Evolutionary conservation across 2,888 invertebrate species (phyloP).

Genomic region (Meteorus colon): DNA sequence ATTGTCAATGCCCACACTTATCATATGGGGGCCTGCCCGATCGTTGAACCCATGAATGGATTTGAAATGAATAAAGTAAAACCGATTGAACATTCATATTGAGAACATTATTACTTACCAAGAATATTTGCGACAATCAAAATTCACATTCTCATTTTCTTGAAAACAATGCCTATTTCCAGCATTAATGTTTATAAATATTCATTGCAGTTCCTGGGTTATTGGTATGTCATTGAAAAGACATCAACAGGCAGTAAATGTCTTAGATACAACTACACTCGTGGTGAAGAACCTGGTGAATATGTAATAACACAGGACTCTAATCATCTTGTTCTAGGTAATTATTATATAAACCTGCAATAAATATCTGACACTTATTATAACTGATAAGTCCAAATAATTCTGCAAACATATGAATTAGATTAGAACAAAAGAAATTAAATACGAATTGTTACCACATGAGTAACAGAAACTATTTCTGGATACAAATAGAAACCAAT

Average conservation of each 20-base stretch:
- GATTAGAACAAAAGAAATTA: no score
- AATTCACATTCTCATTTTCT: no score
- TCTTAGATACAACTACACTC: slow-evolving; percentile 85
- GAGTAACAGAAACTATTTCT: neutral
- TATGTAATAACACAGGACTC: slow-evolving; percentile 83
- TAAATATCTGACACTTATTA: neutral
- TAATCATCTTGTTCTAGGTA: slow-evolving; percentile 76
- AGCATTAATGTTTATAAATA: slow-evolving; percentile 5
- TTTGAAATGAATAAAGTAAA: slow-evolving; percentile 85
- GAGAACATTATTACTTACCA: neutral
- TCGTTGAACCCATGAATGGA: slow-evolving; percentile 82
- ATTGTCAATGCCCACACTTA: slow-evolving; percentile 77
- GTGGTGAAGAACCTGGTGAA: slow-evolving; percentile 80
- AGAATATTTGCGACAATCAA: no score
- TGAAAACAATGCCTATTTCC: no score
- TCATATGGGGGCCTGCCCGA: slow-evolving; percentile 83
- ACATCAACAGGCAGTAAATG: slow-evolving; percentile 87
- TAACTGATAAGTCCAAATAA: neutral
- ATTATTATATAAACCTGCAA: slow-evolving; percentile 27
- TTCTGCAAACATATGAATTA: no score
- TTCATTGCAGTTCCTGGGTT: slow-evolving; percentile 80
- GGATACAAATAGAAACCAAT: neutral
- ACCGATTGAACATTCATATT: neutral
- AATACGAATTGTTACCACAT: neutral
- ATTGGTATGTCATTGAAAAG: slow-evolving; percentile 89